Evolutionary conservation across 92 coral and sea anemone genomes (phyloP).

Genomic region (Paramuricea clavata): DNA sequence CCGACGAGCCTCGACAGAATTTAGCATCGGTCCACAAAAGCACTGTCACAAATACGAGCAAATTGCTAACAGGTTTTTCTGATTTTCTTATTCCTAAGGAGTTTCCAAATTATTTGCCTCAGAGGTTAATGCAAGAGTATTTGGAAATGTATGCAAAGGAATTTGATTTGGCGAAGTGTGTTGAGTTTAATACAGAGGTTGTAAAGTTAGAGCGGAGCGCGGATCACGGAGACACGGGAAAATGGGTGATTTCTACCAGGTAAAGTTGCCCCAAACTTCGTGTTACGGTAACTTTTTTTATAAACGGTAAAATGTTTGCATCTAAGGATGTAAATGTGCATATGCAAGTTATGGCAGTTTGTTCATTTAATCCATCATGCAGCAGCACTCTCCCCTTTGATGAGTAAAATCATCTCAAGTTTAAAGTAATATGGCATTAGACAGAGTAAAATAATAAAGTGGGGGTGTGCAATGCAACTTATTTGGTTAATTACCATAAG

Average conservation of each 20-base stretch:
- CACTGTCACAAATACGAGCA: conserved; percentile 88
- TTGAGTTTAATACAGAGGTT: conserved; percentile 74
- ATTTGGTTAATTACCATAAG: too few relatives aligned
- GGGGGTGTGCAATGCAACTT: too few relatives aligned
- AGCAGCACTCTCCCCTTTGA: too few relatives aligned
- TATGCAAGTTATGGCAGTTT: too few relatives aligned
- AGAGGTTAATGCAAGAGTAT: conserved; percentile 60
- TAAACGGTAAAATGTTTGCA: too few relatives aligned
- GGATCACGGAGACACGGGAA: conserved; percentile 73
- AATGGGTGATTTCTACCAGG: conserved; percentile 76
- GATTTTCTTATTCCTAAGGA: conserved; percentile 92
- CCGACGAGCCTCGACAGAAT: conserved; percentile 22
- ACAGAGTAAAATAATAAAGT: too few relatives aligned
- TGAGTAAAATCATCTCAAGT: too few relatives aligned
- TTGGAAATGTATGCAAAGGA: conserved; percentile 80
- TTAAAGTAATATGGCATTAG: too few relatives aligned
- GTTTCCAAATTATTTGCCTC: conserved; percentile 80
- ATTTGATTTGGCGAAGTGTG: conserved; percentile 71
- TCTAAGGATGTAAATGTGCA: too few relatives aligned
- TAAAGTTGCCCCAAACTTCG: too few relatives aligned
- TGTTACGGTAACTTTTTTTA: too few relatives aligned
- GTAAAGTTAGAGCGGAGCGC: conserved; percentile 56
- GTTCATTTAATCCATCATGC: too few relatives aligned
- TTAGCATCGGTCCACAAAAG: conserved; percentile 65
- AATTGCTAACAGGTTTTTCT: conserved; percentile 75